Evolutionary conservation across 2,797 vertebrate genomes (phyloP), one percentile per base, ranked within the genome.

Genomic region (Clamator glandarius): DNA sequence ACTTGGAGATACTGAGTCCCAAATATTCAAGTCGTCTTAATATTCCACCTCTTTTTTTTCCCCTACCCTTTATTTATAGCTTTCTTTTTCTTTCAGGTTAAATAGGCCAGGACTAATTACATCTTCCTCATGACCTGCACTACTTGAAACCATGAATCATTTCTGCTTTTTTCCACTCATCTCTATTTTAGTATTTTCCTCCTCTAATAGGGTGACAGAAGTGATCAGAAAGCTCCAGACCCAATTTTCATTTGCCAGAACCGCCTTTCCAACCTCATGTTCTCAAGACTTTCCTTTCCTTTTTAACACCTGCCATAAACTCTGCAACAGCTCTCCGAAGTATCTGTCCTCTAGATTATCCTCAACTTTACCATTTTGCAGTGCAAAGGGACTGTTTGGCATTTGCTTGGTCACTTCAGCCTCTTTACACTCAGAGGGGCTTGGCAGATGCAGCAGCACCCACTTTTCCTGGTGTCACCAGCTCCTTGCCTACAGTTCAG

Each of bases 21-120:
- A 93, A 90, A 77, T 8, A 83, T 11, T 35, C 8, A 69, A 57
- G 8, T 42, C 17, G 16, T 78, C 35, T 35, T 50, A 57, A 42
- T 11, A 64, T 19, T 36, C 15, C 16, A 62, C 13, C 0, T 7
- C 12, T 59, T 69, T 3, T 15, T 23, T 29, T 8, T 5, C 8
- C 4, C 21, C 14, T 6, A 3, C 3, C 7, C 36, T 70, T 79
- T 69, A 93, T 70, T 87, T 87, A 74, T 35, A 70, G 41, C 11
- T 79, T 82, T 66, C 44, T 61, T 89, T 67, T 87, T 58, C 51
- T 80, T 84, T 68, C 52, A 50, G 58, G 44, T 89, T 92, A 94
- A 96, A 50, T 48, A 92, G 86, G 26, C 69, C 88, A 92, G 41
- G 77, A 84, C 63, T 84, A 95, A 94, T 77, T 87, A 87, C 62